Percentiles rank a stretch among this genome's conserved stretches.
Conservation (phyloP, 2,113 vertebrate species). For the Saguinus imperator region DNA sequence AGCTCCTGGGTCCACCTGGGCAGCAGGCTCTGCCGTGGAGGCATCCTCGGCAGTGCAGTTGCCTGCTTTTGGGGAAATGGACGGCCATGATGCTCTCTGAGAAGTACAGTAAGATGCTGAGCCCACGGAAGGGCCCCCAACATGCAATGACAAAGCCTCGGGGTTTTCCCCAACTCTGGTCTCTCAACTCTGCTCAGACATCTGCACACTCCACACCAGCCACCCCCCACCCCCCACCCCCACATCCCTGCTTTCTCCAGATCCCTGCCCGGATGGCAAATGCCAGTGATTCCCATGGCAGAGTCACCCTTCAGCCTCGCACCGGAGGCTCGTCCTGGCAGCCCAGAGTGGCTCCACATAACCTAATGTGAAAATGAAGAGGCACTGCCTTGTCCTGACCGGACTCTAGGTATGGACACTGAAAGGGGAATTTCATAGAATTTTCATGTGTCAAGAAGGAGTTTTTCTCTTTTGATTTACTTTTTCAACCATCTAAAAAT, state of each 20-base stretch:
- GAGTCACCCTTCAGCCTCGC: neutral
- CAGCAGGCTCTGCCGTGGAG: neutral
- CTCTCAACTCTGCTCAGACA: neutral
- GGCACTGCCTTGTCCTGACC: fast-evolving
- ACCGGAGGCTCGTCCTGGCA: fast-evolving
- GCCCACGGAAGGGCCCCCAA: neutral
- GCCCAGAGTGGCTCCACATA: neutral
- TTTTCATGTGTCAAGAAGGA: too few species aligned
- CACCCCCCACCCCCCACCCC: too few species aligned
- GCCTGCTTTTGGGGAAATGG: too few species aligned
- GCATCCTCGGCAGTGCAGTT: neutral
- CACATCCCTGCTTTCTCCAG: neutral
- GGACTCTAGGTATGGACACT: fast-evolving
- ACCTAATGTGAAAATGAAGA: fast-evolving
- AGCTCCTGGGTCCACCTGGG: neutral
- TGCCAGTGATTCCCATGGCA: neutral
- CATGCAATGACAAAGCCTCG: too few species aligned
- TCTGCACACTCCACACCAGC: neutral
- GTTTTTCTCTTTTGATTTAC: neutral
- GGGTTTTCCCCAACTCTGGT: neutral
- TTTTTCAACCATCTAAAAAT: neutral
- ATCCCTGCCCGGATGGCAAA: neutral
- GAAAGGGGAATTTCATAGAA: neutral
- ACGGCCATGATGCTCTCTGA: fast-evolving
- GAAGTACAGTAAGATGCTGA: neutral